Percentiles rank a stretch among this genome's conserved stretches.
Conservation (phyloP, 2,797 vertebrate genomes). For the Arnoldichthys spilopterus region DNA sequence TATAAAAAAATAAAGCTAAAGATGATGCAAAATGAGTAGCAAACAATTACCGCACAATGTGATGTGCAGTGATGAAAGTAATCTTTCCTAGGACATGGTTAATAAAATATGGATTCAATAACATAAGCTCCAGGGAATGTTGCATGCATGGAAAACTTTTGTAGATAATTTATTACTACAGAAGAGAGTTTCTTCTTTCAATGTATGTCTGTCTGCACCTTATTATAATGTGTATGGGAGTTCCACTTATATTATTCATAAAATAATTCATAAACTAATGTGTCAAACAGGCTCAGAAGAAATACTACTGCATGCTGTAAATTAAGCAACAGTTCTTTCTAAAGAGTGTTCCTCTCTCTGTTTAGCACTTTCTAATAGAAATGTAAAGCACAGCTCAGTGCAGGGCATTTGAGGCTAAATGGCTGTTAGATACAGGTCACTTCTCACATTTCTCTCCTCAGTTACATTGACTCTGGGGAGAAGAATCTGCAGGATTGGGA, state of each 20-base stretch:
- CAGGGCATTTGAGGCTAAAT: slow-evolving; percentile 19
- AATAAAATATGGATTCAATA: background rate
- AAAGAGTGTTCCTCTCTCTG: background rate
- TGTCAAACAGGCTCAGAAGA: slow-evolving; percentile 21
- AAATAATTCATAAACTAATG: slow-evolving; percentile 37
- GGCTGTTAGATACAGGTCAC: slow-evolving; percentile 24
- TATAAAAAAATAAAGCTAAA: background rate
- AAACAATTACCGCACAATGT: background rate
- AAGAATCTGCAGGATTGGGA: background rate
- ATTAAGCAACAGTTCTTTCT: slow-evolving; percentile 10
- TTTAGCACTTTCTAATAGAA: slow-evolving; percentile 29
- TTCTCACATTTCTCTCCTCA: slow-evolving; percentile 22
- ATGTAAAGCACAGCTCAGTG: slow-evolving; percentile 32
- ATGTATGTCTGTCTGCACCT: slow-evolving; percentile 29
- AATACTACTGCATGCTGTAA: slow-evolving; percentile 20
- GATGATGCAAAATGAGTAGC: background rate
- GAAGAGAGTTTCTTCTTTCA: slow-evolving; percentile 10
- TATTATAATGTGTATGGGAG: slow-evolving; percentile 23
- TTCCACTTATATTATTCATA: slow-evolving; percentile 19
- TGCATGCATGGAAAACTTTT: background rate
- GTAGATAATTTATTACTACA: background rate
- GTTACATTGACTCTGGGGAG: background rate
- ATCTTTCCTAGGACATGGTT: slow-evolving; percentile 10
- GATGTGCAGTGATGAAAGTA: background rate
- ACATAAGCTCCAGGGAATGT: background rate